Percentiles rank a stretch among this genome's conserved stretches.
phyloP scores from a whole-genome alignment of 2,113 vertebrate species.

The human region GRCh38 chr11:23976501-23977000 shows the following conservation, averaged over 20 bases:
- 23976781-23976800: background rate
- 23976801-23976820: background rate
- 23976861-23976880: background rate
- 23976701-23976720: background rate
- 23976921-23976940: background rate
- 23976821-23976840: background rate
- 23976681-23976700: background rate
- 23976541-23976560: background rate
- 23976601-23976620: background rate
- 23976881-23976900: background rate
- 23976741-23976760: background rate
- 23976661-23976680: background rate
- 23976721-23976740: background rate
- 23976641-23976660: background rate
- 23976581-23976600: background rate
- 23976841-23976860: background rate
- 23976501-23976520: background rate
- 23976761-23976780: background rate
- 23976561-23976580: background rate
- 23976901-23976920: background rate
- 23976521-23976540: background rate
- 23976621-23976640: slow-evolving; percentile 10
- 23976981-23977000: background rate
- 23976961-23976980: background rate
- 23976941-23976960: background rate